phyloP scores from a whole-genome alignment of 2,888 invertebrate species.

The Luperina nickerlii region DNA sequence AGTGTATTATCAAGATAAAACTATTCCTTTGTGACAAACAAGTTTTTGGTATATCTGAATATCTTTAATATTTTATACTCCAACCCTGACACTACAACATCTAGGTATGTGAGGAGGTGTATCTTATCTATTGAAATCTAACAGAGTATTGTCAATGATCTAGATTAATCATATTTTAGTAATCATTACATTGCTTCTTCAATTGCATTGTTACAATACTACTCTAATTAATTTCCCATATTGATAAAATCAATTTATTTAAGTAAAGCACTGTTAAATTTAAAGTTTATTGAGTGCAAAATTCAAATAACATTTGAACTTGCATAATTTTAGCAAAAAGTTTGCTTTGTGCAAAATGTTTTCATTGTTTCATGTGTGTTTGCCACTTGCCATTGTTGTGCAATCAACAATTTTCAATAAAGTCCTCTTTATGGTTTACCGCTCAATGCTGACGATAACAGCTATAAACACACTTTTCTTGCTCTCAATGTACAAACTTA shows the following conservation, averaged over 20 bases:
- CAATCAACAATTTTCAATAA: conserved; percentile 89
- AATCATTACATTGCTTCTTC: conserved; percentile 3
- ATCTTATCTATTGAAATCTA: conserved; percentile 68
- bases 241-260: neutral
- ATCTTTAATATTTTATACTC: conserved; percentile 14
- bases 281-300: neutral
- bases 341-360: conserved; percentile 75
- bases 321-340: conserved; percentile 72
- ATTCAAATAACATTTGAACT: conserved; percentile 63
- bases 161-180: conserved; percentile 6
- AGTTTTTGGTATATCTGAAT: conserved; percentile 26
- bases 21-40: conserved; percentile 47
- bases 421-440: conserved; percentile 83
- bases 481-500: conserved; percentile 75
- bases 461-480: conserved; percentile 71
- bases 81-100: conserved; percentile 30
- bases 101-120: conserved; percentile 55
- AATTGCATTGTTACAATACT: neutral
- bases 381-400: conserved; percentile 85
- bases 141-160: conserved; percentile 61
- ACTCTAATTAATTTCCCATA: neutral
- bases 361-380: conserved; percentile 84
- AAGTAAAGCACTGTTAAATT: neutral
- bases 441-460: conserved; percentile 80
- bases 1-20: conserved; percentile 5